A percentile compares a stretch with the other conserved stretches of the same genome.
Conservation (phyloP, 2,113 vertebrate genomes). For the Chamaetylas fuelleborni region DNA sequence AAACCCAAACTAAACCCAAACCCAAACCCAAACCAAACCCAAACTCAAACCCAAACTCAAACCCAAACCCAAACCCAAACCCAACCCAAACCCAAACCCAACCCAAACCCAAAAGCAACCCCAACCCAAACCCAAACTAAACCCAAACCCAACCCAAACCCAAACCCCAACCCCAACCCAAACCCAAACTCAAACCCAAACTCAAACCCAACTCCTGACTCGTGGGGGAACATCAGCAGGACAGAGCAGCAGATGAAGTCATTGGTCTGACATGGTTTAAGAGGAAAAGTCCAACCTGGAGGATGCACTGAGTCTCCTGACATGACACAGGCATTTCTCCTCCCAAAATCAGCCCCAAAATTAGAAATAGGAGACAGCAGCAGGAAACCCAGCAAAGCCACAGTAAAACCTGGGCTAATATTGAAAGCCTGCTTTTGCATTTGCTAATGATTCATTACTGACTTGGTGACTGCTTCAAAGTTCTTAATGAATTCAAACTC, state of each 20-base stretch:
- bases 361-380: not conserved
- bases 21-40: not conserved
- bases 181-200: too few species aligned
- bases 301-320: not conserved
- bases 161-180: not conserved
- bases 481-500: slow-evolving; percentile 41
- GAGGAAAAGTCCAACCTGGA: not conserved
- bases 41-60: not conserved
- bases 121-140: too few species aligned
- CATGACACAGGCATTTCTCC: fast-evolving
- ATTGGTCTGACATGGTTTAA: fast-evolving
- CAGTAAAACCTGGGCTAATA: not conserved
- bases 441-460: not conserved
- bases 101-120: too few species aligned
- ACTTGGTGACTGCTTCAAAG: not conserved
- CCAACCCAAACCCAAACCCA: too few species aligned
- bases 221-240: not conserved
- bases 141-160: too few species aligned
- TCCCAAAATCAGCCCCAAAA: not conserved
- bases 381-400: not conserved
- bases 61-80: not conserved
- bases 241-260: not conserved
- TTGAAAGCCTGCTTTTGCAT: not conserved
- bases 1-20: too few species aligned
- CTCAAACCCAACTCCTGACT: not conserved